A percentile compares a stretch with the other conserved stretches of the same genome.
Conservation (phyloP, 2,888 invertebrate species). For the Cryptocheilus praepositus region DNA sequence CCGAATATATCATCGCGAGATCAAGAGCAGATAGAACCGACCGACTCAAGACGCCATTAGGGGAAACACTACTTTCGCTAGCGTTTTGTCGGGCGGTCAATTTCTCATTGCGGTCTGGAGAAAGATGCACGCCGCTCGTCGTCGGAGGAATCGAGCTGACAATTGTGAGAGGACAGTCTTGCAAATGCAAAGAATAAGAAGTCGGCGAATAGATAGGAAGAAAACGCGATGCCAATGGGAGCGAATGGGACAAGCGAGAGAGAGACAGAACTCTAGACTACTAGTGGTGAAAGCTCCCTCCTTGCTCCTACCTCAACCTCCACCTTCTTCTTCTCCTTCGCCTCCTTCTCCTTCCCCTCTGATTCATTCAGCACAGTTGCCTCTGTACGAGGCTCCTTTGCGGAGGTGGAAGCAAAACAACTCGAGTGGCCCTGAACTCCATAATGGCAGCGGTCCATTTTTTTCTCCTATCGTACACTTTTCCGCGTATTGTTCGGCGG, state of each 20-base stretch:
- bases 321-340: conserved; percentile 18
- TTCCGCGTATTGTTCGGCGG: conserved; percentile 57
- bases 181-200: conserved; percentile 45
- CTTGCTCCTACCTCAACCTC: conserved; percentile 17
- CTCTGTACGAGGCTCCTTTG: conserved; percentile 59
- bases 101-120: neutral
- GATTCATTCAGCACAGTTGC: conserved; percentile 63
- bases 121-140: neutral
- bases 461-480: conserved; percentile 57
- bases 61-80: conserved; percentile 5
- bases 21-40: neutral
- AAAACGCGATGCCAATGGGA: conserved; percentile 45
- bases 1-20: too few species aligned
- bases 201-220: conserved; percentile 35
- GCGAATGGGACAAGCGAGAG: conserved; percentile 29
- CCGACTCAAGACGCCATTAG: neutral
- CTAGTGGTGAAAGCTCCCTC: conserved; percentile 61
- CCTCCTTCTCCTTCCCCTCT: conserved; percentile 37
- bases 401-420: conserved; percentile 62
- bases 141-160: conserved; percentile 15
- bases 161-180: conserved; percentile 32
- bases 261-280: conserved; percentile 57
- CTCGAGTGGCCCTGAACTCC: conserved; percentile 68
- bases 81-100: conserved; percentile 3
- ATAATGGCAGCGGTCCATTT: conserved; percentile 66